These are phyloP conservation scores for Plemyria rubiginata DNA, from an alignment of 2,888 invertebrate species.

Conservation along the genomic window DNA sequence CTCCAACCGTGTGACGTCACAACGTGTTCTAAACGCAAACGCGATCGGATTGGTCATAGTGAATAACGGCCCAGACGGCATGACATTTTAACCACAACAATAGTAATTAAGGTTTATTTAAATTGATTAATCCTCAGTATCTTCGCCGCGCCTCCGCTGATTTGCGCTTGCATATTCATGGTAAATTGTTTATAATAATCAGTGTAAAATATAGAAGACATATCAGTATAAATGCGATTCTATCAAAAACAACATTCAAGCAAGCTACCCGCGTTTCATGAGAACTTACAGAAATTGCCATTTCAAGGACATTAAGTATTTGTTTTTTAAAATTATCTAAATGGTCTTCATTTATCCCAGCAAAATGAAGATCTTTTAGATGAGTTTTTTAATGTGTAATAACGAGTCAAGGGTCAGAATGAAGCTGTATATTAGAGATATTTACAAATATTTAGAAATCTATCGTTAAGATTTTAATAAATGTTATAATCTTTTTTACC, in stretches of 20 bases:
- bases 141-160: too few relatives aligned
- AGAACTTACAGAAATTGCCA: not conserved
- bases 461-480: constrained; percentile 63
- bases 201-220: constrained; percentile 17
- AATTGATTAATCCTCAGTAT: too few relatives aligned
- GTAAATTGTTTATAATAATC: too few relatives aligned
- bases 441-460: constrained; percentile 65
- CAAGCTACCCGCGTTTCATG: not conserved
- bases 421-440: constrained; percentile 52
- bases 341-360: constrained; percentile 77
- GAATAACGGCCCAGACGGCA: too few relatives aligned
- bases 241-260: constrained; percentile 10
- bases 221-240: constrained; percentile 27
- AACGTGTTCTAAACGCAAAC: too few relatives aligned
- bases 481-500: constrained; percentile 50
- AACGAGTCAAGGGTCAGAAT: constrained; percentile 39
- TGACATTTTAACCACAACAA: too few relatives aligned
- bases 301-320: not conserved
- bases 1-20: too few relatives aligned
- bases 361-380: constrained; percentile 74
- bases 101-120: too few relatives aligned
- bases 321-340: constrained; percentile 50
- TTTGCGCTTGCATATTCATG: too few relatives aligned
- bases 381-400: constrained; percentile 36
- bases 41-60: too few relatives aligned